These are phyloP conservation scores for Atherinomorus stipes DNA, from an alignment of 2,113 vertebrate genomes.

Conservation along the genomic window DNA sequence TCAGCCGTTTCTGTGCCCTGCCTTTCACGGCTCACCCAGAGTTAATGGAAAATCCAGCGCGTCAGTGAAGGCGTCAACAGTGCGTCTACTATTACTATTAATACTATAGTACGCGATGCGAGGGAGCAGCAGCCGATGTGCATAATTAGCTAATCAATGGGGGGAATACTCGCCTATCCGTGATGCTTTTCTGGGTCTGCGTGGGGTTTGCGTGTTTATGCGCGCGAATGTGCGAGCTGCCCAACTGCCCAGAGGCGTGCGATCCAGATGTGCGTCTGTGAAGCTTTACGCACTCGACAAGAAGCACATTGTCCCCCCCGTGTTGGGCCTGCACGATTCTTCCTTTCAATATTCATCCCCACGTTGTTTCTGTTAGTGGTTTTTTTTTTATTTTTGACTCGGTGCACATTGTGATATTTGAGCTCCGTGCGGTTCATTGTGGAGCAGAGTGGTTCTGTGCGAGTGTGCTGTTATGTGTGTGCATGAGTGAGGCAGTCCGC, in stretches of 20 bases:
- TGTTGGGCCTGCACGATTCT: slow-evolving; percentile 41
- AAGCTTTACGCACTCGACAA: slow-evolving; percentile 67
- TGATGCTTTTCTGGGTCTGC: slow-evolving; percentile 40
- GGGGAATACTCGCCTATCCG: slow-evolving; percentile 44
- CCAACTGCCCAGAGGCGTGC: slow-evolving; percentile 75
- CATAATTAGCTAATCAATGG: slow-evolving; percentile 66
- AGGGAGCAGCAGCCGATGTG: slow-evolving; percentile 46
- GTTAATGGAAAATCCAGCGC: slow-evolving; percentile 82
- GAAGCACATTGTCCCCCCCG: slow-evolving; percentile 67
- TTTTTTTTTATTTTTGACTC: neutral
- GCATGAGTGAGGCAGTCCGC: slow-evolving; percentile 52
- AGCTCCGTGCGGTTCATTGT: slow-evolving; percentile 61
- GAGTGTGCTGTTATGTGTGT: slow-evolving; percentile 3
- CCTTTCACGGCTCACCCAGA: slow-evolving; percentile 63
- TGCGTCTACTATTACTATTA: slow-evolving; percentile 76
- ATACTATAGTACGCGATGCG: slow-evolving; percentile 46
- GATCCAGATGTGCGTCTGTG: slow-evolving; percentile 87
- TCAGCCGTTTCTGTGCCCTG: slow-evolving; percentile 50
- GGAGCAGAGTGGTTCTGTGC: slow-evolving; percentile 57
- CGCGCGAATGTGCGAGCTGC: slow-evolving; percentile 38
- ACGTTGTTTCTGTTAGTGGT: slow-evolving; percentile 38
- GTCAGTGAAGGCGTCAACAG: slow-evolving; percentile 83
- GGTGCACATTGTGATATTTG: slow-evolving; percentile 51
- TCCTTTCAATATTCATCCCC: slow-evolving; percentile 20
- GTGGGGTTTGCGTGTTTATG: slow-evolving; percentile 24